Conservation (phyloP, 1,140 invertebrate species). For the Apis cerana region DNA sequence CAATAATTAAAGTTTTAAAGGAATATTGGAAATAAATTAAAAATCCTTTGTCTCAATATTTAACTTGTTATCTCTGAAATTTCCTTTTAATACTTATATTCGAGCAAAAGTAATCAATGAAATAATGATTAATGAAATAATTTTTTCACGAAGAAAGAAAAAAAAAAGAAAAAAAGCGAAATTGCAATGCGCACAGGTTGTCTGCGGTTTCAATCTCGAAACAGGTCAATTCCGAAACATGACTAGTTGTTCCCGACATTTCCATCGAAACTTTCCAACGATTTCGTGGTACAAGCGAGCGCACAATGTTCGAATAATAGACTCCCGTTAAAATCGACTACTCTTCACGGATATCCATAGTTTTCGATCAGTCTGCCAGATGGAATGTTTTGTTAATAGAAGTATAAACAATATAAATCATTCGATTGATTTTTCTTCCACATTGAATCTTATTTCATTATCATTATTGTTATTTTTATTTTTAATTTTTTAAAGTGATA, state of each 20-base stretch:
- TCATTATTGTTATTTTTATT: no score
- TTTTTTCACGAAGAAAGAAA: not conserved
- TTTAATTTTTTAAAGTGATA: not conserved
- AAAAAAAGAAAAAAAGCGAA: not conserved
- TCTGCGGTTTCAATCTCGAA: not conserved
- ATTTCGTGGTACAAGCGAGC: not conserved
- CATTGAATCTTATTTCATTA: not conserved
- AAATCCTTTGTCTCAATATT: no score
- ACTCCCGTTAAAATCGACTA: not conserved
- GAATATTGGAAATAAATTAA: no score
- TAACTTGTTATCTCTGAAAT: no score
- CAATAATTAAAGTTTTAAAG: no score
- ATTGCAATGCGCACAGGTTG: not conserved
- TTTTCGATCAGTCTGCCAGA: not conserved
- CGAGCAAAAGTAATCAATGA: not conserved
- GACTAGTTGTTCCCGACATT: constrained; percentile 1
- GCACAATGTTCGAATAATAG: constrained; percentile 4
- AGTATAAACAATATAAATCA: not conserved
- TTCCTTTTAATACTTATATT: not conserved
- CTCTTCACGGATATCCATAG: not conserved
- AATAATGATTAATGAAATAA: not conserved
- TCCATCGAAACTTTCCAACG: not conserved
- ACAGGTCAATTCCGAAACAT: constrained; percentile 9
- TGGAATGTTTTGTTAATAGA: not conserved
- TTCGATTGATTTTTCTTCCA: not conserved